phyloP scores from a whole-genome alignment of 2,113 vertebrate species.

The Atlantisia rogersi region DNA sequence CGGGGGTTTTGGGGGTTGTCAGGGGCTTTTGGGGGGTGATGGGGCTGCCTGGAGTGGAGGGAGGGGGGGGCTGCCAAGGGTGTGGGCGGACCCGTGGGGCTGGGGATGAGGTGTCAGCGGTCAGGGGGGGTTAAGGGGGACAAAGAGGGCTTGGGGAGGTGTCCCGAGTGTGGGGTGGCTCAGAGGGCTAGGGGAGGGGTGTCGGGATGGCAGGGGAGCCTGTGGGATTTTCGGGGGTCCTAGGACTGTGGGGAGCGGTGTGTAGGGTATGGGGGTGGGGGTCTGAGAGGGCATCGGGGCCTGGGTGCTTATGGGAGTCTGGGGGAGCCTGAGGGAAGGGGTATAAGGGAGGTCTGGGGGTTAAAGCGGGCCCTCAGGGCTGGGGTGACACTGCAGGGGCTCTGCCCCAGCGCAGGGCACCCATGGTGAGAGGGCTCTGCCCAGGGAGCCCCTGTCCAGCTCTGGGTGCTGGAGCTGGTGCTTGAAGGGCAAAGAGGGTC shows the following conservation, averaged over 20 bases:
- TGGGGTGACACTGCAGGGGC: neutral
- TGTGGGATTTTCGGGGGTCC: no score
- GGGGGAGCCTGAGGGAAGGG: neutral
- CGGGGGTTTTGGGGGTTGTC: neutral
- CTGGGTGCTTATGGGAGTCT: neutral
- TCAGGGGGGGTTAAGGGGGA: neutral
- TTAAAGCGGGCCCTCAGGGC: neutral
- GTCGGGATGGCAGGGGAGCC: neutral
- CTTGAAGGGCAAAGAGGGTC: neutral
- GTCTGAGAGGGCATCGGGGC: neutral
- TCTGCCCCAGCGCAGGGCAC: neutral
- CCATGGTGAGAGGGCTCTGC: fast-evolving
- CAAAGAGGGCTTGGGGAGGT: neutral
- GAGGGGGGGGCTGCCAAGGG: neutral
- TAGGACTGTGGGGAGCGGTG: no score
- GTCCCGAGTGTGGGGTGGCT: neutral
- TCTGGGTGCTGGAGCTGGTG: neutral
- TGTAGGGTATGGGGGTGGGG: neutral
- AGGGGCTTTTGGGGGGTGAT: no score
- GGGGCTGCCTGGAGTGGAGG: neutral
- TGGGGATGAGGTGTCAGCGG: neutral
- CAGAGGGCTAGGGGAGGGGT: neutral
- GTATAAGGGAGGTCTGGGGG: no score
- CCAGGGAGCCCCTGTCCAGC: neutral
- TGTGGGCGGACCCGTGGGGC: neutral